These are phyloP conservation scores for Leptodactylus fallax DNA, from an alignment of 2,797 vertebrate genomes.

Conservation along the genomic window DNA sequence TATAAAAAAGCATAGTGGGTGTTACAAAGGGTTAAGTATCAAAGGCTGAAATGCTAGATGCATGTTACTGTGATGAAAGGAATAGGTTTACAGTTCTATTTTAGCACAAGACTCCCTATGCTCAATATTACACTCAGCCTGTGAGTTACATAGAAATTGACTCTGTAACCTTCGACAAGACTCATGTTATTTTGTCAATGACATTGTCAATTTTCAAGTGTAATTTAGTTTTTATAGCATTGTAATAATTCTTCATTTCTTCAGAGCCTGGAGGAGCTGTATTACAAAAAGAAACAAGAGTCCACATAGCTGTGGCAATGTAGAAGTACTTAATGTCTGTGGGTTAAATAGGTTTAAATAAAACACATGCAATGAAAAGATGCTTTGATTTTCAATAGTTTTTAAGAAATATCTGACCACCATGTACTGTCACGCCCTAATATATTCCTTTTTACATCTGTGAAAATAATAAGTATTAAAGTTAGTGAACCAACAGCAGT, in stretches of 20 bases:
- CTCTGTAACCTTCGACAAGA: background rate
- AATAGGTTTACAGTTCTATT: constrained; percentile 44
- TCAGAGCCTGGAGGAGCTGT: background rate
- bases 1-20: constrained; percentile 1
- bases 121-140: constrained; percentile 33
- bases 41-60: constrained; percentile 55
- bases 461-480: too few species aligned
- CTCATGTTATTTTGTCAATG: background rate
- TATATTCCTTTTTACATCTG: too few species aligned
- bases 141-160: constrained; percentile 19
- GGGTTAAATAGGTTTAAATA: too few species aligned
- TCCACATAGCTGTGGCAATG: background rate
- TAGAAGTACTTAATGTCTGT: background rate
- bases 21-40: constrained; percentile 45
- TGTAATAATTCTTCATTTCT: background rate
- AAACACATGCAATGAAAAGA: too few species aligned
- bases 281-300: background rate
- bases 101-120: constrained; percentile 43
- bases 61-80: constrained; percentile 43
- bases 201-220: background rate
- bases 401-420: too few species aligned
- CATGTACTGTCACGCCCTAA: too few species aligned
- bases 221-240: background rate
- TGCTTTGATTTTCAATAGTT: too few species aligned
- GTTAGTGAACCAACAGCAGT: too few species aligned